Evolutionary conservation across 2,888 invertebrate species (phyloP), one percentile per base, ranked within the genome.

Genomic region (Lampropteryx suffumata): DNA sequence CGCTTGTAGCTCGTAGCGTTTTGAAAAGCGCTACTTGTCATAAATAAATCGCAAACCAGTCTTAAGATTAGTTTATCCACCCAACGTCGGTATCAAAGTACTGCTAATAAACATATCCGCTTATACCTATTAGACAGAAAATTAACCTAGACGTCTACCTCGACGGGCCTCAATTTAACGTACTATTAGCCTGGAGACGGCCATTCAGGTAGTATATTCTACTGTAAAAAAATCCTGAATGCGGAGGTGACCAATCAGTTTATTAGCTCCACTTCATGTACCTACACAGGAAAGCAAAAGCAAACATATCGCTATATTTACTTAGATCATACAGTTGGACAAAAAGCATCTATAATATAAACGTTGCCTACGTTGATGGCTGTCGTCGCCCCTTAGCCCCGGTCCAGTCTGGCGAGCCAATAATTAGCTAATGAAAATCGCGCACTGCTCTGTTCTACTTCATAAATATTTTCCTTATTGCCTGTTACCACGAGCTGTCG

Each of bases 391-490:
- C 47, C 42, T 35, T 36, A 24, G 30, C 12, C 28, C 44, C 39
- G 36, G 44, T 51, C 57, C 56, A 42, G 55, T 54, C 36, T 59
- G 50, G 55, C 59, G 52, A 55, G 58, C 65, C 67, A 75, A 76
- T 85, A 86, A 87, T 88, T 88, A 86, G 80, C 81, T 87, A 85
- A 87, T 87, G 86, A 86, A 83, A 82, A 75, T 83, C 76, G 80
- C 75, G 71, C 73, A 69, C 67, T 70, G 61, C 68, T 65, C 71
- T 67, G 76, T 79, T 83, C 79, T 78, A 76, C 81, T 83, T 84
- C 81, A 86, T 87, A 89, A 88, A 89, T 89, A 88, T 85, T 85
- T 83, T 79, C 81, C 77, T 87, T 85, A 87, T 84, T 79, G 85
- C 84, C 87, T 78, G 83, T 82, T 86, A 83, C 86, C 87, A 87